Evolutionary conservation across 1,140 invertebrate genomes (phyloP).

Genomic region (Aporrectodea caliginosa): DNA sequence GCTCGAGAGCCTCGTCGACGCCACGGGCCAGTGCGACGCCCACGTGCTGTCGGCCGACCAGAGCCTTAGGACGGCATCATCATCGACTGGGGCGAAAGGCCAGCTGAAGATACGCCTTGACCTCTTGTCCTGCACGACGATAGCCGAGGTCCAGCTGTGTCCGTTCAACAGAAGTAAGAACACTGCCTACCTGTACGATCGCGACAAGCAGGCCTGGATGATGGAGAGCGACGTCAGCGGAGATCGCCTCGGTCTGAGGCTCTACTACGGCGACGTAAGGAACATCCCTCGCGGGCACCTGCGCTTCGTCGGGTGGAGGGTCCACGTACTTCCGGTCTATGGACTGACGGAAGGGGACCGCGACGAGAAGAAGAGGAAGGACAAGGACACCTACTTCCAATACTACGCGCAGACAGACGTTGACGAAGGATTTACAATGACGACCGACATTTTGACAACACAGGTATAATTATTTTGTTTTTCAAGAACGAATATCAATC

Average conservation of each 20-base stretch:
- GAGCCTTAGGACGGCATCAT: not conserved
- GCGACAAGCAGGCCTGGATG: constrained; percentile 79
- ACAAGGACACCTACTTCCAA: constrained; percentile 72
- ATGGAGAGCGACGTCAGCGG: constrained; percentile 75
- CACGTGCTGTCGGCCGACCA: not conserved
- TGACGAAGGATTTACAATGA: constrained; percentile 63
- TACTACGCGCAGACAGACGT: constrained; percentile 79
- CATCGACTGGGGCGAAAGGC: constrained; percentile 31
- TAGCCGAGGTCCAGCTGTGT: constrained; percentile 66
- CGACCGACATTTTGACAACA: constrained; percentile 60
- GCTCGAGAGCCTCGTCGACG: constrained; percentile 72
- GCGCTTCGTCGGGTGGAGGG: constrained; percentile 72
- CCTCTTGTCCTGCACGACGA: constrained; percentile 70
- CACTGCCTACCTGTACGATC: constrained; percentile 71
- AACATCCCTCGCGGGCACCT: constrained; percentile 77
- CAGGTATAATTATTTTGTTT: too few species aligned
- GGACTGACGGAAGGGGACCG: constrained; percentile 50
- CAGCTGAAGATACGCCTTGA: constrained; percentile 68
- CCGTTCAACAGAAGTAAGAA: constrained; percentile 43
- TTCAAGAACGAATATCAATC: too few species aligned
- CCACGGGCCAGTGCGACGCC: constrained; percentile 65
- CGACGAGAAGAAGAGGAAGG: constrained; percentile 59
- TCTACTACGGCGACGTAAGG: constrained; percentile 79
- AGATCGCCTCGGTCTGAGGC: constrained; percentile 67
- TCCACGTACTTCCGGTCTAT: constrained; percentile 21